Conservation (phyloP, 2,113 vertebrate species). For the Rattus rattus region DNA sequence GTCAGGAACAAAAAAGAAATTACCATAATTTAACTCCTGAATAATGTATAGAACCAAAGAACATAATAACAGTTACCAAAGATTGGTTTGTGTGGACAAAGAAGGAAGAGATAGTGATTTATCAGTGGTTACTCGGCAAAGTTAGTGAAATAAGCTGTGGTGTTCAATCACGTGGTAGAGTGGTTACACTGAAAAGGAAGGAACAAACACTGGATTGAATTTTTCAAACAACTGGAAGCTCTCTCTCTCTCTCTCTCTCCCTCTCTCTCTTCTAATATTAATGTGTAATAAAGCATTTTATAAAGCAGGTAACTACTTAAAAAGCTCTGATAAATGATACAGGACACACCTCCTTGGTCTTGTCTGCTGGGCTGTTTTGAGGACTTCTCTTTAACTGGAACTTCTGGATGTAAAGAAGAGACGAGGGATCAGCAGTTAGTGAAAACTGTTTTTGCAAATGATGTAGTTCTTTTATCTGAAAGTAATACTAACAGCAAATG, state of each 20-base stretch:
- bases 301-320: background rate
- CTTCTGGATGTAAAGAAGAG: background rate
- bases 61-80: background rate
- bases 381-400: background rate
- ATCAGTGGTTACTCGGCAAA: background rate
- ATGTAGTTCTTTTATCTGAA: background rate
- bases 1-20: background rate
- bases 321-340: background rate
- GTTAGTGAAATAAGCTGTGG: background rate
- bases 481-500: background rate
- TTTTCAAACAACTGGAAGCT: background rate
- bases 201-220: background rate
- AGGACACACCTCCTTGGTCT: background rate
- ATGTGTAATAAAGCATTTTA: background rate
- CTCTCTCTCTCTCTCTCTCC: background rate
- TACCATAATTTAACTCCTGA: too few species aligned
- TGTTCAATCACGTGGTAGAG: background rate
- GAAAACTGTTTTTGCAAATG: background rate
- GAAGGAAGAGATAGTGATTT: background rate
- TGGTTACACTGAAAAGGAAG: background rate
- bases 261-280: too few species aligned
- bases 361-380: background rate
- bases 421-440: background rate
- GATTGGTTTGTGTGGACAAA: background rate
- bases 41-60: background rate